Conservation (phyloP, 92 coral and sea anemone genomes). For the Palythoa heliodiscus region DNA sequence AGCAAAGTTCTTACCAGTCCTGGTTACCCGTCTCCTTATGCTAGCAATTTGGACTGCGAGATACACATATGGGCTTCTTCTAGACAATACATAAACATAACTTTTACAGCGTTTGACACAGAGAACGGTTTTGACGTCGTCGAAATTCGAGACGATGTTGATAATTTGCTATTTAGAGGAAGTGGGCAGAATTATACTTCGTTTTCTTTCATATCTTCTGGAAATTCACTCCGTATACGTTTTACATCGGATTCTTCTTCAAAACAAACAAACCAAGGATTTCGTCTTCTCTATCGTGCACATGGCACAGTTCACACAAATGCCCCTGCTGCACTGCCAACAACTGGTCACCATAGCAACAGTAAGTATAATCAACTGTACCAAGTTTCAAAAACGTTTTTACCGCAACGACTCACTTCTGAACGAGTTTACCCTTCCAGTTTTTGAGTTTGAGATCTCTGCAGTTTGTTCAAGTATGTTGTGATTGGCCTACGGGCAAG, state of each 20-base stretch:
- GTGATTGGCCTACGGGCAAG: too few relatives aligned
- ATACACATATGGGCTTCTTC: conserved; percentile 39
- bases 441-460: too few relatives aligned
- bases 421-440: too few relatives aligned
- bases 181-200: conserved; percentile 3
- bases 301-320: too few relatives aligned
- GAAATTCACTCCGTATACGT: background rate
- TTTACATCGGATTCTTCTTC: background rate
- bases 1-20: conserved; percentile 32
- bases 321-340: too few relatives aligned
- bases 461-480: too few relatives aligned
- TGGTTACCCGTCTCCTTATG: conserved; percentile 37
- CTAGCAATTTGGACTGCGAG: conserved; percentile 34
- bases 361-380: background rate
- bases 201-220: background rate
- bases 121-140: conserved; percentile 29
- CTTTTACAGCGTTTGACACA: conserved; percentile 25
- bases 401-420: too few relatives aligned
- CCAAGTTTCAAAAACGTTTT: too few relatives aligned
- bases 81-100: conserved; percentile 1
- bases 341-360: background rate
- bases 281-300: background rate
- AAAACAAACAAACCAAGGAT: background rate
- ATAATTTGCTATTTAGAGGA: background rate
- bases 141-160: conserved; percentile 17